Conservation (phyloP, 2,113 vertebrate genomes). For the Terrapene triunguis region DNA sequence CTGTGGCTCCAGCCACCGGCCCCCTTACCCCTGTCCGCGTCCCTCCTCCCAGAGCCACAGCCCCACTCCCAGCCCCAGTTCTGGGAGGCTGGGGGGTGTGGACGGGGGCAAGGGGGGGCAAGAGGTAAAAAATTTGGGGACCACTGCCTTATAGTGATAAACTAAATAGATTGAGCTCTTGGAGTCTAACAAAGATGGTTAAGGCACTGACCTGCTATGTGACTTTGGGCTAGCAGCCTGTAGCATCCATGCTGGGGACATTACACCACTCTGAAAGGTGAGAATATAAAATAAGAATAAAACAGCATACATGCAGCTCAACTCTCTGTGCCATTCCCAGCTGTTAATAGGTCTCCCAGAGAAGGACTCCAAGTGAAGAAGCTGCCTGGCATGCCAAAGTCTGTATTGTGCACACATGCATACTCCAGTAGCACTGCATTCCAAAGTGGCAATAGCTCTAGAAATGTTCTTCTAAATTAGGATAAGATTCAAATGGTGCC, state of each 20-base stretch:
- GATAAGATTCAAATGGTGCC: background rate
- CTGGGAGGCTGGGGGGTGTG: no score
- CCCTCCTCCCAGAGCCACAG: no score
- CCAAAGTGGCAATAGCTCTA: background rate
- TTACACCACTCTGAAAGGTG: background rate
- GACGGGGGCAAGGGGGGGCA: no score
- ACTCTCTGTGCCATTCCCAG: background rate
- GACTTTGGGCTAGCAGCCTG: background rate
- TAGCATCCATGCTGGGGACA: background rate
- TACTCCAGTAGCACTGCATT: rapidly evolving
- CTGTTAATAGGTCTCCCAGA: background rate
- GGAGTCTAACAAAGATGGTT: background rate
- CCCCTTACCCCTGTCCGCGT: no score
- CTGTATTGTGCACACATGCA: rapidly evolving
- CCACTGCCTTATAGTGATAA: no score
- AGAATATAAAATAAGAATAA: background rate
- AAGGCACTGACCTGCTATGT: background rate
- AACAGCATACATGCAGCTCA: background rate
- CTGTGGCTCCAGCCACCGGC: no score
- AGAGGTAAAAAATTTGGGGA: no score
- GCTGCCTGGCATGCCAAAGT: background rate
- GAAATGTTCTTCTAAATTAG: rapidly evolving
- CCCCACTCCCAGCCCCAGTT: no score
- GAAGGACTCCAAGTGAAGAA: background rate
- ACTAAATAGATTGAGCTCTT: no score